Conservation (phyloP, 92 coral and sea anemone genomes). For the Bergia sp. region DNA sequence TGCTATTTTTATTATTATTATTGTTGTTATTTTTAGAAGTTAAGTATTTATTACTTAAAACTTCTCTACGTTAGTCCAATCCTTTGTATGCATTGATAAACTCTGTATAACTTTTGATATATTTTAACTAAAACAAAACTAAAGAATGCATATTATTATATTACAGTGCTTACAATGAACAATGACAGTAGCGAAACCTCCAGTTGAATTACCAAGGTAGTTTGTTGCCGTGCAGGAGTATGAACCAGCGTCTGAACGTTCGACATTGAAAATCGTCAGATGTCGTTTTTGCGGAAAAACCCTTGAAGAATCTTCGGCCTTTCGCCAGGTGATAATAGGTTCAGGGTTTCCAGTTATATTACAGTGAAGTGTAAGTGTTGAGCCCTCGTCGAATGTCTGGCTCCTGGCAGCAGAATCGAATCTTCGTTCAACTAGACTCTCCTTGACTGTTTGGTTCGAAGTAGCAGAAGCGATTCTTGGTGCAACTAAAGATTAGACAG, state of each 20-base stretch:
- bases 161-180: slow-evolving; percentile 53
- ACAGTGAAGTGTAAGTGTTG: slow-evolving; percentile 31
- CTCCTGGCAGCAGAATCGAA: not conserved
- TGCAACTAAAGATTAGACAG: not conserved
- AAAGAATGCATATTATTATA: not conserved
- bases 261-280: not conserved
- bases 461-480: not conserved
- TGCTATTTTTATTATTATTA: no score
- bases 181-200: slow-evolving; percentile 26
- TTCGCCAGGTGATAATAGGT: slow-evolving; percentile 47
- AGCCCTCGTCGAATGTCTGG: slow-evolving; percentile 31
- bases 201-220: slow-evolving; percentile 42
- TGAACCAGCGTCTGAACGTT: slow-evolving; percentile 39
- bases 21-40: no score
- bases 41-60: no score
- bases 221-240: slow-evolving; percentile 50
- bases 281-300: not conserved
- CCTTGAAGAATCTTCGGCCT: slow-evolving; percentile 29
- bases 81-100: no score
- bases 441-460: slow-evolving; percentile 24
- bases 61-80: no score
- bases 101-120: no score
- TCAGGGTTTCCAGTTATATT: slow-evolving; percentile 52
- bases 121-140: no score
- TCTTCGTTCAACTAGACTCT: not conserved